Evolutionary conservation across 2,797 vertebrate species (phyloP), one percentile per base, ranked within the genome.

Genomic region (Ciconia nigra): DNA sequence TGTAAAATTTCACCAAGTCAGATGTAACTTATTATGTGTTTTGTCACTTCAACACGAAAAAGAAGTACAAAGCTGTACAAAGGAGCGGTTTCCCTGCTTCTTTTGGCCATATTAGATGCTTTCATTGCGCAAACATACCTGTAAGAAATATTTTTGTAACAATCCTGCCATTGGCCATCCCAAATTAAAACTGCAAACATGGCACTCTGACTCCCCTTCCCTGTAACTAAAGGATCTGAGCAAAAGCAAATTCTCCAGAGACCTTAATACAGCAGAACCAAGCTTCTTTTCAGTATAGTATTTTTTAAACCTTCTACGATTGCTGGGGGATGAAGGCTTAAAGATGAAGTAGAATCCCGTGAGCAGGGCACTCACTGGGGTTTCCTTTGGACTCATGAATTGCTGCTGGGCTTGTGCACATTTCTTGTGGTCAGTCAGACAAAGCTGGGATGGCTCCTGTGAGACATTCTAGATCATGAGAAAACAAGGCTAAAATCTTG

Each of bases 1-100:
- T 95, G 96, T 83, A 81, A 97, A 97, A 94, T 93, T 92, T 90
- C 90, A 94, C 91, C 91, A 88, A 85, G 91, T 96, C 95, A 93
- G 78, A 95, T 86, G 97, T 96, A 96, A 94, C 94, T 97, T 96
- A 92, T 70, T 92, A 80, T 52, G 47, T 81, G 69, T 95, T 97
- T 96, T 95, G 76, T 89, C 59, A 97, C 96, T 94, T 96, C 59
- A 67, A 88, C 62, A 92, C 10, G 7, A 72, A 86, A 89, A 89
- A 69, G 52, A 85, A 86, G n/a, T 20, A 73, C 44, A 95, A 95
- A 89, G 61, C 67, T 66, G 15, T 79, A 69, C 25, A 49, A 76
- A 89, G 81, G 59, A 94, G 49, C 6, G 5, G 31, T 74, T 95
- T 78, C n/a, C 85, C 46, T 78, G 61, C 71, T 92, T 90, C 79